Conservation (phyloP, 2,797 vertebrate genomes). For the Synanceia verrucosa region DNA sequence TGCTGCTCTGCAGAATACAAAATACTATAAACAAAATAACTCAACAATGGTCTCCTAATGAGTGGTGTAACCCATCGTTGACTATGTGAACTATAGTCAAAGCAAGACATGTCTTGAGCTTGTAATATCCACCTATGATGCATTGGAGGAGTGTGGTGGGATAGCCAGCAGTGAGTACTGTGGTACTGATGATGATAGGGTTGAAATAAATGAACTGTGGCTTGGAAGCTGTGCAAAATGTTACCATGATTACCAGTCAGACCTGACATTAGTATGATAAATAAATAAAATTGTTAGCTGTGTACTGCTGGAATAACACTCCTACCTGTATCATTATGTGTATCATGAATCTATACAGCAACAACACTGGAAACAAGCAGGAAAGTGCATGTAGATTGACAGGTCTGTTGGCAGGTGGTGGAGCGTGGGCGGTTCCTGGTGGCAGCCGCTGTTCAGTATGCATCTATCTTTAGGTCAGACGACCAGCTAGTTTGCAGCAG, state of each 20-base stretch:
- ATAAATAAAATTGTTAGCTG: background rate
- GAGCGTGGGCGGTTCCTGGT: background rate
- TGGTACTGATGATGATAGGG: background rate
- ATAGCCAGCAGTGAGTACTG: background rate
- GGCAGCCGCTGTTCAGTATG: background rate
- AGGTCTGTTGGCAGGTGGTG: slow-evolving; percentile 2
- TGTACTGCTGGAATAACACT: background rate
- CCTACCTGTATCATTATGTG: background rate
- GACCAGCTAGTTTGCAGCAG: background rate
- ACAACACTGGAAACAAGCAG: background rate
- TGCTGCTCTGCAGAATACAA: too few species aligned
- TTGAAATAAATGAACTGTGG: background rate
- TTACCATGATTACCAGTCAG: background rate
- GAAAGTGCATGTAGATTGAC: background rate
- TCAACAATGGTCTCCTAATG: too few species aligned
- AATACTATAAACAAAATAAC: too few species aligned
- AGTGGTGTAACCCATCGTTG: background rate
- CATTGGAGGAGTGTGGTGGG: background rate
- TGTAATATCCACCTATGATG: too few species aligned
- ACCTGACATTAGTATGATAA: background rate
- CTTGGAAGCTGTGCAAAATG: background rate
- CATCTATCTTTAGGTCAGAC: slow-evolving; percentile 5
- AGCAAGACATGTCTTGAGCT: background rate
- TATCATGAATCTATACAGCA: background rate
- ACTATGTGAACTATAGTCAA: background rate